These are phyloP conservation scores for Brachionus rubens DNA, from an alignment of 1,140 invertebrate species.

Conservation along the genomic window DNA sequence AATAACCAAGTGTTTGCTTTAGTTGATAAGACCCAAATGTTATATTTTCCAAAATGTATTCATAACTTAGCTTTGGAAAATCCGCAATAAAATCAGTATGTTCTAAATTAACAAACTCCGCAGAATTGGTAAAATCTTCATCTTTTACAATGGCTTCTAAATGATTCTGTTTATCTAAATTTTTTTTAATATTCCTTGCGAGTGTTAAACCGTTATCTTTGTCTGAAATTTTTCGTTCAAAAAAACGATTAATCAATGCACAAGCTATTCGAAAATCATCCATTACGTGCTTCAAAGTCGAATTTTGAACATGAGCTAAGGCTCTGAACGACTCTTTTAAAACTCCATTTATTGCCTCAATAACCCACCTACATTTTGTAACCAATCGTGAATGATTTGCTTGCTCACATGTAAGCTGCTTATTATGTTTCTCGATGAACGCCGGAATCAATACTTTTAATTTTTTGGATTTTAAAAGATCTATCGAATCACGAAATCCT, in stretches of 20 bases:
- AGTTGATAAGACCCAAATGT: background rate
- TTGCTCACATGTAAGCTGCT: background rate
- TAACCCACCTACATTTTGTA: slow-evolving; percentile 13
- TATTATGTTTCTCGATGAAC: slow-evolving; percentile 3
- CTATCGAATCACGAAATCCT: background rate
- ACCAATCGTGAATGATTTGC: slow-evolving; percentile 7
- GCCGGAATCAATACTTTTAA: background rate
- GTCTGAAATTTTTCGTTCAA: background rate
- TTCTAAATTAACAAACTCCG: background rate
- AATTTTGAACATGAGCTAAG: slow-evolving; percentile 1
- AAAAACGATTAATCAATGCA: slow-evolving; percentile 1
- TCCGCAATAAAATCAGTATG: background rate
- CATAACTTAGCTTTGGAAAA: slow-evolving; percentile 15
- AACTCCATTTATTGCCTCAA: background rate
- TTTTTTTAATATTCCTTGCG: background rate
- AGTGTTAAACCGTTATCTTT: background rate
- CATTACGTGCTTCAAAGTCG: background rate
- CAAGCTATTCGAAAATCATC: slow-evolving; percentile 2
- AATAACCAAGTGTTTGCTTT: background rate
- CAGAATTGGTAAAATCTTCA: background rate
- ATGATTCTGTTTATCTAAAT: background rate
- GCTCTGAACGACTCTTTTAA: background rate
- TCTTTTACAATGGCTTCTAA: background rate
- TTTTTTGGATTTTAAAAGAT: background rate
- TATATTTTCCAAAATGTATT: slow-evolving; percentile 17